Conservation (phyloP, 2,797 vertebrate genomes). For the Pantherophis alleghaniensis region DNA sequence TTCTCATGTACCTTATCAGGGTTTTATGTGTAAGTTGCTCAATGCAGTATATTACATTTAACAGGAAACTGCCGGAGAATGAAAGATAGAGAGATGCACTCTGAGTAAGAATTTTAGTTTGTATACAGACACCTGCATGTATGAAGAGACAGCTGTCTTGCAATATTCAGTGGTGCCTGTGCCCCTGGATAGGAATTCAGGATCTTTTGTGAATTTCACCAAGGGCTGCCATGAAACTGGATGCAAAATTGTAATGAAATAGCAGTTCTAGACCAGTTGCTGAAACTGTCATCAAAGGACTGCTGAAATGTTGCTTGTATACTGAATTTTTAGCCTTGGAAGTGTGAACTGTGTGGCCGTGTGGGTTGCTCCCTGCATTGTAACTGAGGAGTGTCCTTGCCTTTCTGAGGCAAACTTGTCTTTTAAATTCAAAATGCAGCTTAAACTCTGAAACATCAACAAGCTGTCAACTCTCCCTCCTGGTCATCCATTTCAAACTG, state of each 20-base stretch:
- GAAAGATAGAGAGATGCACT: neutral
- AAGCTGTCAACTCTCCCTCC: neutral
- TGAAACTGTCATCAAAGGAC: neutral
- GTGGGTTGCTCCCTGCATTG: neutral
- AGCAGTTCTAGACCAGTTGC: neutral
- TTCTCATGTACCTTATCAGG: neutral
- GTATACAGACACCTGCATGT: neutral
- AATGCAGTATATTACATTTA: neutral
- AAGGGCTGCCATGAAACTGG: neutral
- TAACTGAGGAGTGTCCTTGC: neutral
- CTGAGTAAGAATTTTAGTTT: neutral
- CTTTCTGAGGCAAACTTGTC: neutral
- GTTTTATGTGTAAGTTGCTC: neutral
- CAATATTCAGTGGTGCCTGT: neutral
- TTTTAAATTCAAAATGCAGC: slow-evolving; percentile 8
- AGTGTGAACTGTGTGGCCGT: neutral
- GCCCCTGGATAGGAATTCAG: neutral
- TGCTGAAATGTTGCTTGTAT: neutral
- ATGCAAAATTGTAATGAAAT: neutral
- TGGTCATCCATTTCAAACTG: slow-evolving; percentile 3
- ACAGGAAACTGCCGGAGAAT: neutral
- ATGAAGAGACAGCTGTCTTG: neutral
- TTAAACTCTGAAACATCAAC: neutral
- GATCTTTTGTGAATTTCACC: neutral
- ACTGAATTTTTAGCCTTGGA: neutral